A percentile compares a stretch with the other conserved stretches of the same genome.
Evolutionary conservation across 2,113 vertebrate species (phyloP).

Genomic region (Mandrillus leucophaeus): DNA sequence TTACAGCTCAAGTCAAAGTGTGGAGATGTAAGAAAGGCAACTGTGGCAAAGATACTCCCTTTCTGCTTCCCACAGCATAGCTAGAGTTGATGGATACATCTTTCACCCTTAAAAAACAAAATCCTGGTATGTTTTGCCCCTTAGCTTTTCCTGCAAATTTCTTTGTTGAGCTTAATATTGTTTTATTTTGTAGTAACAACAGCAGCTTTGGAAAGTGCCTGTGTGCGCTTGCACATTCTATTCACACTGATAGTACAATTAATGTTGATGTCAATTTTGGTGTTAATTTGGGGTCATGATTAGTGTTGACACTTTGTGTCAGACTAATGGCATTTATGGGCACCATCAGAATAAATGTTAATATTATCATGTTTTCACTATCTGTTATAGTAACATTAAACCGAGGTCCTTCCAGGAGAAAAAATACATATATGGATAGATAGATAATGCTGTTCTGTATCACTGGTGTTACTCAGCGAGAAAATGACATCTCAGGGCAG

Average conservation of each 20-base stretch:
- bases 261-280: constrained; percentile 86
- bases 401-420: constrained; percentile 70
- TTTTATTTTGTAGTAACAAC: constrained; percentile 79
- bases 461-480: constrained; percentile 81
- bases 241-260: constrained; percentile 84
- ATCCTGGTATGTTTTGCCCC: background rate
- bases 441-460: constrained; percentile 73
- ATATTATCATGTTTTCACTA: constrained; percentile 72
- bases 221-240: constrained; percentile 68
- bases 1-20: background rate
- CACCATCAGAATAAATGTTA: constrained; percentile 77
- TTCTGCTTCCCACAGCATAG: background rate
- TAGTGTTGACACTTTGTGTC: constrained; percentile 86
- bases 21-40: constrained; percentile 9
- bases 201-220: constrained; percentile 50
- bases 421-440: constrained; percentile 79
- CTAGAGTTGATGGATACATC: constrained; percentile 17
- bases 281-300: constrained; percentile 89
- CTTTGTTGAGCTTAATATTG: constrained; percentile 72
- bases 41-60: background rate
- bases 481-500: constrained; percentile 85
- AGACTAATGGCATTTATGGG: constrained; percentile 81
- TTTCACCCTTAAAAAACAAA: constrained; percentile 34
- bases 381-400: constrained; percentile 78
- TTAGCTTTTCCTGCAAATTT: constrained; percentile 64